Base-by-base conservation (phyloP, 2,113 vertebrate genomes). In the Paedocypris sp. region DNA sequence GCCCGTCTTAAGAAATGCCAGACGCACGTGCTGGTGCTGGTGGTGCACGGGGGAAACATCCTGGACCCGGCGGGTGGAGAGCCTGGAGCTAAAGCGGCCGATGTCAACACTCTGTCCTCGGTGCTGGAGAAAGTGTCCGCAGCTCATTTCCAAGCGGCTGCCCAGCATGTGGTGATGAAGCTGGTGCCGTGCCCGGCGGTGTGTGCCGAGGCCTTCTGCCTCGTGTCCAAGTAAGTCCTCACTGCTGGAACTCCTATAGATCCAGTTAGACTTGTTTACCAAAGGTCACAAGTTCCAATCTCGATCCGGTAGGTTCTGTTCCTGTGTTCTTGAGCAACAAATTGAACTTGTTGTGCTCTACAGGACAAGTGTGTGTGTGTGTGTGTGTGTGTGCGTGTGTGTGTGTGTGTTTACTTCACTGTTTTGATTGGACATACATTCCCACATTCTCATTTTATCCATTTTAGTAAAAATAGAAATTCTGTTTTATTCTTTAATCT, bases 1-100 rank as follows among this genome's bases (percentile, higher is more conserved):
- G 70, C 84, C 69, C 45, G 67, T 67, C 78, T 85, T 72, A 85
- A 73, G 38, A 88, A 85, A 69, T 97, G 93, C 75, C 90, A 89
- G 76, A 92, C 88, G 0, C 92, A 91, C 0, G 90, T 97, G 35
- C 83, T 99, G 63, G 84, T 96, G 73, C 83, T 99, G 16, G 85
- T 95, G 54, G 87, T 98, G 2, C 95, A 99, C 0, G 95, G 95
- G 0, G 95, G 95, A 0, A 97, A 88, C 72, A 87, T 98, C 76
- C 71, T 99, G 75, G 95, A 99, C 66, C 77, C 86, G 0, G 91
- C 83, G 1, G 81, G 82, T 0, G 88, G 88, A 4, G 93, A 98
- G 75, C 85, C 83, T 0, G 84, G 85, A 70, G 82, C 90, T 62
- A 99, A 99, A 77, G 73, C 83, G 0, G 86, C 86, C 0, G 94